Conservation (phyloP, 2,888 invertebrate genomes). For the Cataglyphis cursor region DNA sequence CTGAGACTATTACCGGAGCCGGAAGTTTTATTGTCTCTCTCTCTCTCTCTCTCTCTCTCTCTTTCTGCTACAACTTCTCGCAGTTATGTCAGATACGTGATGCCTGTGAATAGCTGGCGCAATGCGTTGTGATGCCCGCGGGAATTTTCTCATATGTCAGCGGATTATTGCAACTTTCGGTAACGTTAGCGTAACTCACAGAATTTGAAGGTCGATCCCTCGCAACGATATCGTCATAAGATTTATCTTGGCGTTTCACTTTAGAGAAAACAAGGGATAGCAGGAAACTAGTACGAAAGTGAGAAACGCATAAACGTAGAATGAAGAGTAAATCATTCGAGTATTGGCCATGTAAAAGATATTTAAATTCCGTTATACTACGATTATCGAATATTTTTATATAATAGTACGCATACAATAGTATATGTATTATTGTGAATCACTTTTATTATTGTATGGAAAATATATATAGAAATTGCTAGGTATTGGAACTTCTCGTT, state of each 20-base stretch:
- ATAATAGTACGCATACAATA: background rate
- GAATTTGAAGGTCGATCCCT: constrained; percentile 2
- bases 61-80: background rate
- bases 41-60: background rate
- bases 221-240: constrained; percentile 9
- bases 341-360: background rate
- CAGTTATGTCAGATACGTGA: constrained; percentile 31
- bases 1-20: constrained; percentile 8
- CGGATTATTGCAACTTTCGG: constrained; percentile 35
- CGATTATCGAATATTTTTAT: background rate
- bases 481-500: background rate
- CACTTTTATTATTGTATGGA: background rate
- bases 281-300: background rate
- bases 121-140: constrained; percentile 36
- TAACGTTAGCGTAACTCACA: background rate
- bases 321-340: background rate
- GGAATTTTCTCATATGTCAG: constrained; percentile 35
- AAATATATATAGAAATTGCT: background rate
- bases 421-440: background rate
- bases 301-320: background rate
- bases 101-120: constrained; percentile 26
- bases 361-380: background rate
- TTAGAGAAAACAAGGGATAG: constrained; percentile 18
- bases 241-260: background rate
- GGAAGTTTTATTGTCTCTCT: constrained; percentile 1